A percentile compares a stretch with the other conserved stretches of the same genome.
These are phyloP conservation scores for Spea multiplicata DNA, from an alignment of 2,113 vertebrate species.

Conservation along the genomic window DNA sequence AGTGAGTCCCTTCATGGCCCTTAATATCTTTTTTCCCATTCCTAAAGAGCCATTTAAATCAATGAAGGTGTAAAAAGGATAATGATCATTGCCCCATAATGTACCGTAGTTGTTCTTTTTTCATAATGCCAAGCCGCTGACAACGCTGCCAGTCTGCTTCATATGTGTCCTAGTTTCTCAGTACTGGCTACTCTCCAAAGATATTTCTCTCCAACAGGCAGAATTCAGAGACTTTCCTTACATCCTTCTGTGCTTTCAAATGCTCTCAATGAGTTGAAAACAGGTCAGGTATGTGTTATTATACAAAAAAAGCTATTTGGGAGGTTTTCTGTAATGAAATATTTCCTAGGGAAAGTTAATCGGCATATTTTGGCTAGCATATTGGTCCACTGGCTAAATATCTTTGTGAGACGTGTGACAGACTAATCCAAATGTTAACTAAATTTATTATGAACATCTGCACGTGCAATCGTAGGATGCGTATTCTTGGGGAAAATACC, in stretches of 20 bases:
- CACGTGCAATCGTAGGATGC: conserved; percentile 12
- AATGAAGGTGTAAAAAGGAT: conserved; percentile 39
- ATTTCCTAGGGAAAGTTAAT: conserved; percentile 43
- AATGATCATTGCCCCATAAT: conserved; percentile 43
- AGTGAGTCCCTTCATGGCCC: conserved; percentile 25
- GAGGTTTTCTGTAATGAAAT: conserved; percentile 48
- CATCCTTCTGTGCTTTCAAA: conserved; percentile 32
- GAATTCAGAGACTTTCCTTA: conserved; percentile 14
- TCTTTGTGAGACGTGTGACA: neutral
- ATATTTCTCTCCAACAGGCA: conserved; percentile 39
- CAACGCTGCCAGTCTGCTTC: conserved; percentile 15
- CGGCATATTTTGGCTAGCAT: conserved; percentile 35
- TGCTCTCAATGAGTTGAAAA: conserved; percentile 12
- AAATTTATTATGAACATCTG: conserved; percentile 32
- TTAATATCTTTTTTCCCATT: conserved; percentile 36
- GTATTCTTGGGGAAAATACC: conserved; percentile 14
- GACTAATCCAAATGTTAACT: conserved; percentile 12
- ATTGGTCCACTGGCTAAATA: conserved; percentile 21
- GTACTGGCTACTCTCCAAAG: conserved; percentile 47
- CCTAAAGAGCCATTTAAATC: conserved; percentile 46
- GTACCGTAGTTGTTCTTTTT: conserved; percentile 22
- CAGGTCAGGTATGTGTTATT: conserved; percentile 6
- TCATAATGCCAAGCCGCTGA: conserved; percentile 18
- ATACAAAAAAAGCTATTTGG: neutral
- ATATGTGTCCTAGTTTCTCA: conserved; percentile 33